phyloP scores from a whole-genome alignment of 2,888 invertebrate genomes.

The Campoplex nolae region DNA sequence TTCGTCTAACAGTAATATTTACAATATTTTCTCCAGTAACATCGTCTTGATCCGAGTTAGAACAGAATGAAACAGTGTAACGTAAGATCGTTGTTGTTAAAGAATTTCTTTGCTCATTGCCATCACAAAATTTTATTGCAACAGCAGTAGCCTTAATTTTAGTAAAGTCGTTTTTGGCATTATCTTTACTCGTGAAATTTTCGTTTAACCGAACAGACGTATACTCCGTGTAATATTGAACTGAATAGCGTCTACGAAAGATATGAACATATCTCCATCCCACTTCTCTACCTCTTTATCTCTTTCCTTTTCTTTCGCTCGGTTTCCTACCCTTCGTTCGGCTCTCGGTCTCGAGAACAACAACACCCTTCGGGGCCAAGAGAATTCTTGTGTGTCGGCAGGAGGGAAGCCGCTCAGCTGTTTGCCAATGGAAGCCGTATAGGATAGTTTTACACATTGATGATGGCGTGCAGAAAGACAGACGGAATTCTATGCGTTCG shows the following conservation, averaged over 20 bases:
- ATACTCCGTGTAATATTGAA: background rate
- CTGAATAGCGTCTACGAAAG: background rate
- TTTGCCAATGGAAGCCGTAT: conserved; percentile 81
- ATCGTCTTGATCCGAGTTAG: too few relatives aligned
- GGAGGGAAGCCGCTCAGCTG: conserved; percentile 80
- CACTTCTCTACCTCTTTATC: background rate
- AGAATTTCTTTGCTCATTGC: background rate
- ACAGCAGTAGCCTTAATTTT: background rate
- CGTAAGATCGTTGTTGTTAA: background rate
- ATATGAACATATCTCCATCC: conserved; percentile 30
- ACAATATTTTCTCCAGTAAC: too few relatives aligned
- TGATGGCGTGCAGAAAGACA: conserved; percentile 58
- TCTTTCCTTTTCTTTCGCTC: conserved; percentile 3
- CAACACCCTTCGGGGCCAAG: conserved; percentile 70
- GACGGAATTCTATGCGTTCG: conserved; percentile 50
- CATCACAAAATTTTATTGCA: background rate
- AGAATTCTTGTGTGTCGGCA: conserved; percentile 72
- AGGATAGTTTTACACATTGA: conserved; percentile 69
- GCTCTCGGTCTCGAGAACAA: conserved; percentile 57
- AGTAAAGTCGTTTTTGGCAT: conserved; percentile 5
- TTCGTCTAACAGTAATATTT: background rate
- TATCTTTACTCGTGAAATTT: conserved; percentile 14
- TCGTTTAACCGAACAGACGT: background rate
- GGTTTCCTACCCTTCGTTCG: conserved; percentile 51
- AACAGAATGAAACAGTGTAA: background rate